Conservation (phyloP, 2,888 invertebrate genomes). For the Ceraclea dissimilis region DNA sequence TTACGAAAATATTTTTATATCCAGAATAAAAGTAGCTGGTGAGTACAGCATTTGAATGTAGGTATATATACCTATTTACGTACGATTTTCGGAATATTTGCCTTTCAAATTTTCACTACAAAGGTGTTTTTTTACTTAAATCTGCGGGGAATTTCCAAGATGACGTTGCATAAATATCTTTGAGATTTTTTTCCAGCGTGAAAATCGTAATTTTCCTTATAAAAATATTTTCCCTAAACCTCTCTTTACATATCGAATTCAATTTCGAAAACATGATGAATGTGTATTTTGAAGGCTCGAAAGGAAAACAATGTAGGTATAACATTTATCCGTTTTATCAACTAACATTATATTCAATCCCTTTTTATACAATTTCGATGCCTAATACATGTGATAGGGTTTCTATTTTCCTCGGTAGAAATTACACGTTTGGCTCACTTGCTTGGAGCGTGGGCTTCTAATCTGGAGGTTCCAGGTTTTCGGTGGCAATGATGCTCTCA, state of each 20-base stretch:
- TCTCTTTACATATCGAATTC: background rate
- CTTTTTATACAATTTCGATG: no score
- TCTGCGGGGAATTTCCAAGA: background rate
- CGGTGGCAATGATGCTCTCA: no score
- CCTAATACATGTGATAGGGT: no score
- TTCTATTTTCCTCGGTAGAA: no score
- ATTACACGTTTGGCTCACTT: no score
- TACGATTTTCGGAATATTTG: background rate
- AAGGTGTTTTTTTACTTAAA: background rate
- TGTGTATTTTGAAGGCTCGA: conserved; percentile 2
- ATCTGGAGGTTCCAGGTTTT: no score
- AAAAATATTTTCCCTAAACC: background rate
- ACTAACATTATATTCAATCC: no score
- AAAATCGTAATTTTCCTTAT: background rate
- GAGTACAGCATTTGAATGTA: no score
- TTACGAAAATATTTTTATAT: no score
- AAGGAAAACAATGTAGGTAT: background rate
- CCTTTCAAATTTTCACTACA: background rate
- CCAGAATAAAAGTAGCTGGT: no score
- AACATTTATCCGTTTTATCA: no score
- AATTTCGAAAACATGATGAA: conserved; percentile 3
- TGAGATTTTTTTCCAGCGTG: background rate
- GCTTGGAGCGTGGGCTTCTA: no score
- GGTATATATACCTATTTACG: background rate
- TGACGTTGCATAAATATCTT: background rate